Percentiles rank a stretch among this genome's conserved stretches.
Evolutionary conservation across 1,140 invertebrate genomes (phyloP).

Genomic region (Lepidostoma basale): DNA sequence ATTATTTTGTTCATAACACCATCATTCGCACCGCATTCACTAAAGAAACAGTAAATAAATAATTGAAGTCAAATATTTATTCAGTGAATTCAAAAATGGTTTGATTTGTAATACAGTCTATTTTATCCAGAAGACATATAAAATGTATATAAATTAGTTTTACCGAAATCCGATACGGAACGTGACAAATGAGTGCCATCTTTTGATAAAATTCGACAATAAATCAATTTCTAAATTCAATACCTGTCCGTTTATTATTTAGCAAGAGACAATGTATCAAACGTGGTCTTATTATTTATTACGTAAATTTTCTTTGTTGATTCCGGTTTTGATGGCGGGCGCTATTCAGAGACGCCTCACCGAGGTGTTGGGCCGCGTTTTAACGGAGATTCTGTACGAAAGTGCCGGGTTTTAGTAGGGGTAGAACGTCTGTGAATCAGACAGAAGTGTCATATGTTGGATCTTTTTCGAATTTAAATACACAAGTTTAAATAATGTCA

Average conservation of each 20-base stretch:
- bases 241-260: slow-evolving; percentile 2
- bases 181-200: slow-evolving; percentile 1
- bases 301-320: neutral
- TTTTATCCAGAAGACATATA: too few relatives aligned
- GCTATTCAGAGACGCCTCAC: neutral
- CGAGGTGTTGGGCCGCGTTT: neutral
- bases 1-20: too few relatives aligned
- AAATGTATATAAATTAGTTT: too few relatives aligned
- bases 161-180: slow-evolving; percentile 8
- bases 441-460: slow-evolving; percentile 21
- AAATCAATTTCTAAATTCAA: slow-evolving; percentile 24
- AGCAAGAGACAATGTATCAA: slow-evolving; percentile 22
- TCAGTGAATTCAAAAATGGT: too few relatives aligned
- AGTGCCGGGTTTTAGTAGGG: neutral
- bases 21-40: too few relatives aligned
- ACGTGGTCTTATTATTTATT: neutral
- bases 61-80: too few relatives aligned
- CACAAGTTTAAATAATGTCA: slow-evolving; percentile 22
- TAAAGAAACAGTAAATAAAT: too few relatives aligned
- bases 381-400: too few relatives aligned
- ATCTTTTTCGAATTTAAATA: slow-evolving; percentile 15
- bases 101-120: too few relatives aligned
- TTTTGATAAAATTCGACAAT: slow-evolving; percentile 13
- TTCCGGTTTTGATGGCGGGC: neutral
- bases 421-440: neutral